Evolutionary conservation across 2,888 invertebrate genomes (phyloP).

Genomic region (Agrochola circellaris): DNA sequence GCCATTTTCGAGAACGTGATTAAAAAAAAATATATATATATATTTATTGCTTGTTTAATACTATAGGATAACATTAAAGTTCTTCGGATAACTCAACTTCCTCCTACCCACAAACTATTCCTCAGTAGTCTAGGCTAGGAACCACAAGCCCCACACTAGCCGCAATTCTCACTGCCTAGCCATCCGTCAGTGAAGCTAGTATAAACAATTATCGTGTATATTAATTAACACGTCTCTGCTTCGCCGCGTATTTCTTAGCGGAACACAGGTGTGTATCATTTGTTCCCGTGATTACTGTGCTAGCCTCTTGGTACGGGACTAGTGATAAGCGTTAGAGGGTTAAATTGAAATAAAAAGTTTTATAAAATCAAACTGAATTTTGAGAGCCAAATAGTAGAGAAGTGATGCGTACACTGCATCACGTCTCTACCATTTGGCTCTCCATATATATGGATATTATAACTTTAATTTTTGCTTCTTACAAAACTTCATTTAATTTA

Average conservation of each 20-base stretch:
- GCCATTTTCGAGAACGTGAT: too few relatives aligned
- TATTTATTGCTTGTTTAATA: too few relatives aligned
- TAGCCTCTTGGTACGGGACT: slow-evolving; percentile 45
- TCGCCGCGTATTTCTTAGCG: slow-evolving; percentile 75
- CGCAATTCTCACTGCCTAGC: not conserved
- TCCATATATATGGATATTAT: too few relatives aligned
- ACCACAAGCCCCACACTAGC: not conserved
- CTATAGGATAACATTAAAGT: too few relatives aligned
- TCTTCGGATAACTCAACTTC: not conserved
- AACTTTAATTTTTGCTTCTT: too few relatives aligned
- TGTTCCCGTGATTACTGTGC: slow-evolving; percentile 81
- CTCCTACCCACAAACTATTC: not conserved
- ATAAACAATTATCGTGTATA: slow-evolving; percentile 74
- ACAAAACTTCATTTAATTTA: too few relatives aligned
- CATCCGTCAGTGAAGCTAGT: slow-evolving; percentile 17
- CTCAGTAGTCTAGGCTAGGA: not conserved
- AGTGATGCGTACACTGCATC: not conserved
- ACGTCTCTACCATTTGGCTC: too few relatives aligned
- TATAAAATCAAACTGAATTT: not conserved
- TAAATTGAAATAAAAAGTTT: not conserved
- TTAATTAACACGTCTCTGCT: slow-evolving; percentile 77
- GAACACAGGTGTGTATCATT: slow-evolving; percentile 84
- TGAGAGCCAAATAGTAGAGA: not conserved
- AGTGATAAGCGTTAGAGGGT: slow-evolving; percentile 37
- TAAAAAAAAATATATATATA: too few relatives aligned